A percentile compares a stretch with the other conserved stretches of the same genome.
These are phyloP conservation scores for Coelopa frigida DNA, from an alignment of 1,140 invertebrate genomes.

Conservation along the genomic window DNA sequence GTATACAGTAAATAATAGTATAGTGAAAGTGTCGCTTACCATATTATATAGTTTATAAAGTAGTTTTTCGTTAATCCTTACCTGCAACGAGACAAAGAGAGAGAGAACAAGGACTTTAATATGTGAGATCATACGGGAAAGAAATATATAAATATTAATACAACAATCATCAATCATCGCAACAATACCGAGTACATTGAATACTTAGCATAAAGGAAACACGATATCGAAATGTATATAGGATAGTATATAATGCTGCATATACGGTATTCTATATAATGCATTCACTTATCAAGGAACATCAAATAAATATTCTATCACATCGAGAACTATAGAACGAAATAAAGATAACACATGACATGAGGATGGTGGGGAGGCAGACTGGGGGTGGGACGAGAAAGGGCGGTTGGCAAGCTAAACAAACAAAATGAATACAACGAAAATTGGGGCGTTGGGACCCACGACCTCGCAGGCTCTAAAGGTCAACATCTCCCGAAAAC, in stretches of 20 bases:
- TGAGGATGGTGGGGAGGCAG: too few species aligned
- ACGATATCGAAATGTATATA: slow-evolving; percentile 1
- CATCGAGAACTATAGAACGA: background rate
- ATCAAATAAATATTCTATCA: background rate
- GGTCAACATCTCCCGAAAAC: too few species aligned
- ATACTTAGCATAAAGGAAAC: slow-evolving; percentile 5
- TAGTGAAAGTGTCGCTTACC: slow-evolving; percentile 39
- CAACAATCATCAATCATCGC: background rate
- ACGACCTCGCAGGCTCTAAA: too few species aligned
- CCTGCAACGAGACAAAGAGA: slow-evolving; percentile 29
- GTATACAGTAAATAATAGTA: too few species aligned
- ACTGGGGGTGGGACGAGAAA: too few species aligned
- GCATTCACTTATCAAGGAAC: background rate
- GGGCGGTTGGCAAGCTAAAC: too few species aligned
- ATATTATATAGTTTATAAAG: slow-evolving; percentile 42
- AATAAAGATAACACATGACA: too few species aligned
- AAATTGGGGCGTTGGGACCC: too few species aligned
- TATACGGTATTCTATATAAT: background rate
- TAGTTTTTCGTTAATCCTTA: slow-evolving; percentile 43
- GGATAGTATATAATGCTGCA: background rate
- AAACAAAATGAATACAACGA: too few species aligned
- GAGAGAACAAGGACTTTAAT: background rate
- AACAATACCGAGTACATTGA: background rate
- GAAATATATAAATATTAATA: background rate
- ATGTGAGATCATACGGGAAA: background rate